Evolutionary conservation across 2,797 vertebrate genomes (phyloP).

Genomic region (Synaphobranchus kaupii): DNA sequence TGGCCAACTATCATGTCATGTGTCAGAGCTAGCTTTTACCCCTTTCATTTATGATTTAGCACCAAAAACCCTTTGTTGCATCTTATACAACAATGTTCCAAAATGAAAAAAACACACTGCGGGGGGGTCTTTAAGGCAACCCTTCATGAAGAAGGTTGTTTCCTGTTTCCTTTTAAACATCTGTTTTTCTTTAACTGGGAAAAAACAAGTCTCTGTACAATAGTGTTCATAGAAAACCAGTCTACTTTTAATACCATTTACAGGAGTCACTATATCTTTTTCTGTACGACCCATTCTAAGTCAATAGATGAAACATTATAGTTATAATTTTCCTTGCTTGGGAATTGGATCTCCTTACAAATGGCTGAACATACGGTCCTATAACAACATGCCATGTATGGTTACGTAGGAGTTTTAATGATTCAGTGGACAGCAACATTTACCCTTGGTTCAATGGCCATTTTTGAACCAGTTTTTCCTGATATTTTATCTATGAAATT

Average conservation of each 20-base stretch:
- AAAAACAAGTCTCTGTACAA: constrained; percentile 19
- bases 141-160: constrained; percentile 18
- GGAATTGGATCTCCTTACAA: constrained; percentile 8
- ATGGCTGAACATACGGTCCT: neutral
- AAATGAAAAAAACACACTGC: neutral
- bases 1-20: neutral
- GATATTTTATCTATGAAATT: neutral
- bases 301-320: neutral
- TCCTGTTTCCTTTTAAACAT: constrained; percentile 26
- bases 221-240: neutral
- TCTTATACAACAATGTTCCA: neutral
- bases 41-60: neutral
- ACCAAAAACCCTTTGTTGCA: neutral
- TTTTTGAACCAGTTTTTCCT: neutral
- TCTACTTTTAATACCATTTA: neutral
- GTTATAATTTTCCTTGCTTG: neutral
- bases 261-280: neutral
- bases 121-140: neutral
- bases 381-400: constrained; percentile 4
- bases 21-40: neutral
- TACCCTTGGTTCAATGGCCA: too few relatives aligned
- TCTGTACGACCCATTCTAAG: neutral
- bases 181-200: constrained; percentile 24
- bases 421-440: neutral
- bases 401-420: neutral